Evolutionary conservation across 2,888 invertebrate species (phyloP).

Genomic region (Pyrrhia umbra): DNA sequence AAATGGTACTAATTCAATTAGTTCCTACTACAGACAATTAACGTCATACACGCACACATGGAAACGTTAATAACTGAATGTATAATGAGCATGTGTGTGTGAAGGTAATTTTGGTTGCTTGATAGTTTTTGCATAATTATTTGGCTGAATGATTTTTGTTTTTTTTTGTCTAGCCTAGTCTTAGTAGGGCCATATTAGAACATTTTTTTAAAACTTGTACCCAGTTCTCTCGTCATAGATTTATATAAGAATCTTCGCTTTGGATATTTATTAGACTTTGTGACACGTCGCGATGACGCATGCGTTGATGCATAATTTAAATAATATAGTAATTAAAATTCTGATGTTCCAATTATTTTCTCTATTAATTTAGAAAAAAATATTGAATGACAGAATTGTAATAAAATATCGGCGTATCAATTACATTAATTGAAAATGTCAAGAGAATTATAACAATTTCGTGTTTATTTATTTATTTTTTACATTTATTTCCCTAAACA

Average conservation of each 20-base stretch:
- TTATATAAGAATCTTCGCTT: no score
- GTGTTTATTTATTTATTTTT: neutral
- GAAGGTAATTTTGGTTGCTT: neutral
- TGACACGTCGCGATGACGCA: neutral
- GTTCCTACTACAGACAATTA: constrained; percentile 66
- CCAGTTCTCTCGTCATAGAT: no score
- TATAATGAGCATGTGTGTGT: neutral
- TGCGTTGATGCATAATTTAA: neutral
- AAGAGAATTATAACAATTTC: neutral
- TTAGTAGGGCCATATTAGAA: no score
- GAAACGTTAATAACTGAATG: neutral
- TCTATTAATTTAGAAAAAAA: neutral
- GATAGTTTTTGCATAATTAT: neutral
- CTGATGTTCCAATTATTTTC: neutral
- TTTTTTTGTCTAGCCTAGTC: no score
- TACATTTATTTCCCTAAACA: neutral
- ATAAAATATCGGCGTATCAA: neutral
- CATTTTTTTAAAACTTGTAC: no score
- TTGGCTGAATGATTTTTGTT: neutral
- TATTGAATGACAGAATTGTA: no score
- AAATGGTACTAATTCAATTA: constrained; percentile 67
- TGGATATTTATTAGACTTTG: neutral
- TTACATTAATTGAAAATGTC: constrained; percentile 1
- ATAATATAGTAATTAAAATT: neutral
- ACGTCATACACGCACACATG: constrained; percentile 29